Evolutionary conservation across 1,140 invertebrate genomes (phyloP).

Genomic region (Phenacoccus solenopsis): DNA sequence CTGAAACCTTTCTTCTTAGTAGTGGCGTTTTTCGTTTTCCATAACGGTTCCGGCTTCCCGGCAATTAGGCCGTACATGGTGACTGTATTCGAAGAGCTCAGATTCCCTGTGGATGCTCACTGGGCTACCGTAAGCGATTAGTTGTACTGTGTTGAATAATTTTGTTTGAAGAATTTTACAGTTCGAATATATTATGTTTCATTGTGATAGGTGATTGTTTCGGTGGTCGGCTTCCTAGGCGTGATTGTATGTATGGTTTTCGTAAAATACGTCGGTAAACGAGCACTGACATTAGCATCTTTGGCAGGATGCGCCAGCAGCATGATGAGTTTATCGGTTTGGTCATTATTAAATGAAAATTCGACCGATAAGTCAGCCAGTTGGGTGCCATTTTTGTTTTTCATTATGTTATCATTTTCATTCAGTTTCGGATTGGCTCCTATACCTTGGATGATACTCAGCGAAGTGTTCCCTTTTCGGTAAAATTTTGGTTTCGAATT

Average conservation of each 20-base stretch:
- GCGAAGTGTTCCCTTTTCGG: constrained; percentile 30
- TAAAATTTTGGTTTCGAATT: constrained; percentile 9
- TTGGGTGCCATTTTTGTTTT: constrained; percentile 25
- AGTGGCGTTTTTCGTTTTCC: constrained; percentile 39
- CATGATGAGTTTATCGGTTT: constrained; percentile 20
- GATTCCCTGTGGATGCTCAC: constrained; percentile 36
- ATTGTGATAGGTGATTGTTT: constrained; percentile 25
- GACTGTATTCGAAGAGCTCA: constrained; percentile 37
- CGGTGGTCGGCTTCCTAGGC: constrained; percentile 21
- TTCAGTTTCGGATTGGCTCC: constrained; percentile 26
- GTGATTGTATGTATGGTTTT: constrained; percentile 24
- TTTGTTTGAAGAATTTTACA: not conserved
- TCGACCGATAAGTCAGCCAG: not conserved
- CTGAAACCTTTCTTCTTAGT: constrained; percentile 37
- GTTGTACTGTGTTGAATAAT: constrained; percentile 4
- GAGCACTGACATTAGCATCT: constrained; percentile 33
- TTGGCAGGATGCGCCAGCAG: constrained; percentile 26
- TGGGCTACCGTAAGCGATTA: constrained; percentile 34
- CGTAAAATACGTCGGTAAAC: constrained; percentile 31
- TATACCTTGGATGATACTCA: constrained; percentile 29
- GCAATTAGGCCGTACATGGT: constrained; percentile 48
- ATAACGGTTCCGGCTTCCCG: constrained; percentile 37
- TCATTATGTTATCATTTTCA: constrained; percentile 24
- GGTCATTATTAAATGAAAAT: constrained; percentile 11
- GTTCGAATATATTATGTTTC: not conserved